Evolutionary conservation across 2,113 vertebrate genomes (phyloP).

Genomic region (Diphyllodes magnificus): DNA sequence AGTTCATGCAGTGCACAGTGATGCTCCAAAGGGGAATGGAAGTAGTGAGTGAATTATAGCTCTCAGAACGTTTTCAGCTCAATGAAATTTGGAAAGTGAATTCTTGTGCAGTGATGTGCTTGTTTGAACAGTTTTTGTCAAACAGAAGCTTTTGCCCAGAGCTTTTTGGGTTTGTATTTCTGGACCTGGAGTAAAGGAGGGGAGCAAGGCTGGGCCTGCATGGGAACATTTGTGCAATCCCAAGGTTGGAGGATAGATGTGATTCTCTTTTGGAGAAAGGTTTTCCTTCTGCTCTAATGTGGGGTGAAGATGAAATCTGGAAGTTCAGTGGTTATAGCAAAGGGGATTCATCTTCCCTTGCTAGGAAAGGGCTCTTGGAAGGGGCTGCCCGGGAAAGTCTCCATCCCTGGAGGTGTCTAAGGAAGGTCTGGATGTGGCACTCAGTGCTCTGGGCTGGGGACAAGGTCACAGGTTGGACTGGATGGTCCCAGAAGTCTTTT

Average conservation of each 20-base stretch:
- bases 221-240: neutral
- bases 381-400: neutral
- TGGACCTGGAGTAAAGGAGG: neutral
- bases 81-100: neutral
- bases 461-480: neutral
- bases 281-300: neutral
- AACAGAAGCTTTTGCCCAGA: neutral
- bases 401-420: neutral
- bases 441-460: neutral
- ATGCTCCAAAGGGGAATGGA: neutral
- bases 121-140: neutral
- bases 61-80: neutral
- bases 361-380: neutral
- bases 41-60: neutral
- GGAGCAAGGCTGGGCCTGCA: neutral
- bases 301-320: neutral
- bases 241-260: fast-evolving
- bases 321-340: neutral
- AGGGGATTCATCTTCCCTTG: neutral
- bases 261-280: neutral
- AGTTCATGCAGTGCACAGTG: neutral
- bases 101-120: neutral
- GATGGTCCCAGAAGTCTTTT: neutral
- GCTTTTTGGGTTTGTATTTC: neutral
- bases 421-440: neutral